A percentile compares a stretch with the other conserved stretches of the same genome.
Evolutionary conservation across 2,888 invertebrate genomes (phyloP).

Genomic region (Lasius fuliginosus): DNA sequence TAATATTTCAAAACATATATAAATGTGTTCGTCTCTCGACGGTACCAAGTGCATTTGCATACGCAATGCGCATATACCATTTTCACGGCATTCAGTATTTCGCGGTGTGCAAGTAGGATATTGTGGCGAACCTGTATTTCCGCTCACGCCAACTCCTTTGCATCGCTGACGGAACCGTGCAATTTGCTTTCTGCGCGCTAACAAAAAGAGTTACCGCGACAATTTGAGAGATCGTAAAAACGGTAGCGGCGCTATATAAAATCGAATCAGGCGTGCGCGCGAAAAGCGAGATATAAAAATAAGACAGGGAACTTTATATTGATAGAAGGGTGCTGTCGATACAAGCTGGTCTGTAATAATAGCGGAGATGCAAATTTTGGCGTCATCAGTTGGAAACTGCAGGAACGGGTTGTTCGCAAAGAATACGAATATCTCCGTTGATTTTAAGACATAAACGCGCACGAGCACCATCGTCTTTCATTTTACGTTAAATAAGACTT

Average conservation of each 20-base stretch:
- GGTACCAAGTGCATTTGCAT: slow-evolving; percentile 26
- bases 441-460: slow-evolving; percentile 44
- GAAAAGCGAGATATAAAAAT: slow-evolving; percentile 41
- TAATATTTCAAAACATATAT: slow-evolving; percentile 4
- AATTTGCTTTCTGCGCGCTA: slow-evolving; percentile 32
- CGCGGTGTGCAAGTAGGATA: neutral
- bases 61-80: neutral
- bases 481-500: slow-evolving; percentile 28
- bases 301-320: slow-evolving; percentile 2
- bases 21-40: slow-evolving; percentile 5
- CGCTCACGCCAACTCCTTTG: slow-evolving; percentile 25
- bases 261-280: slow-evolving; percentile 7
- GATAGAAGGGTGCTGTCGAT: slow-evolving; percentile 5
- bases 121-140: neutral
- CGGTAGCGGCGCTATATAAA: slow-evolving; percentile 12
- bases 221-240: slow-evolving; percentile 29
- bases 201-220: slow-evolving; percentile 37
- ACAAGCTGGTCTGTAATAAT: slow-evolving; percentile 33
- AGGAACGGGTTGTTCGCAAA: slow-evolving; percentile 4
- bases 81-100: slow-evolving; percentile 27
- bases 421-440: slow-evolving; percentile 26
- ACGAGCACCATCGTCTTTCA: slow-evolving; percentile 32
- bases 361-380: slow-evolving; percentile 22
- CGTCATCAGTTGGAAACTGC: slow-evolving; percentile 25
- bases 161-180: slow-evolving; percentile 15